phyloP scores from a whole-genome alignment of 2,888 invertebrate species.

The Gibbula magus region DNA sequence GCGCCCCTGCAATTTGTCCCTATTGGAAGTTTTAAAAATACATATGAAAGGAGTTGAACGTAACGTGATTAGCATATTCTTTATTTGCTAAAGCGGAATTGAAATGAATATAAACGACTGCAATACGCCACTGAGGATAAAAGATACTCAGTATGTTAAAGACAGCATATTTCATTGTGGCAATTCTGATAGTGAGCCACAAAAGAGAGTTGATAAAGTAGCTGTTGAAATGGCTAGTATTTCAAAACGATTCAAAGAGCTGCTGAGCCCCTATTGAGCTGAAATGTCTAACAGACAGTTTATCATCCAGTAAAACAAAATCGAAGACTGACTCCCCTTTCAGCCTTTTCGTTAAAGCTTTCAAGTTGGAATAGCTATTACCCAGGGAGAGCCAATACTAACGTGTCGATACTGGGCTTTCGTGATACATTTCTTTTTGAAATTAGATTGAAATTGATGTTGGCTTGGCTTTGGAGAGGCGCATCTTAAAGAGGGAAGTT shows the following conservation, averaged over 20 bases:
- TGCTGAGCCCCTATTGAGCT: background rate
- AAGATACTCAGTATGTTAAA: too few species aligned
- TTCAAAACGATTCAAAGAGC: constrained; percentile 5
- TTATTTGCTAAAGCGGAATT: too few species aligned
- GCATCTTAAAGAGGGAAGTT: constrained; percentile 5
- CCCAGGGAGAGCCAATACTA: background rate
- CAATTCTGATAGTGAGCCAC: background rate
- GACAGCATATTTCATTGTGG: background rate
- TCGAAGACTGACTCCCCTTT: background rate
- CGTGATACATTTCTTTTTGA: constrained; percentile 3
- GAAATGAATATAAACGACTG: too few species aligned
- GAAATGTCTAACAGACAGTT: constrained; percentile 5
- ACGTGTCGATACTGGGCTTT: background rate
- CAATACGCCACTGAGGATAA: too few species aligned
- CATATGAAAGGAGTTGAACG: too few species aligned
- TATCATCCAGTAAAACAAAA: constrained; percentile 15
- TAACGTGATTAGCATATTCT: too few species aligned
- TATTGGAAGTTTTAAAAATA: too few species aligned
- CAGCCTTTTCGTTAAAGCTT: background rate
- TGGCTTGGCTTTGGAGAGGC: background rate
- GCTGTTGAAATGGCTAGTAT: background rate
- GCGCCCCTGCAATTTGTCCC: too few species aligned
- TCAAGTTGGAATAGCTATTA: constrained; percentile 1
- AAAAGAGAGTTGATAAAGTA: background rate
- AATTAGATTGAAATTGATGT: constrained; percentile 11